These are phyloP conservation scores for Papilio polytes DNA, from an alignment of 1,140 invertebrate species.

Conservation along the genomic window DNA sequence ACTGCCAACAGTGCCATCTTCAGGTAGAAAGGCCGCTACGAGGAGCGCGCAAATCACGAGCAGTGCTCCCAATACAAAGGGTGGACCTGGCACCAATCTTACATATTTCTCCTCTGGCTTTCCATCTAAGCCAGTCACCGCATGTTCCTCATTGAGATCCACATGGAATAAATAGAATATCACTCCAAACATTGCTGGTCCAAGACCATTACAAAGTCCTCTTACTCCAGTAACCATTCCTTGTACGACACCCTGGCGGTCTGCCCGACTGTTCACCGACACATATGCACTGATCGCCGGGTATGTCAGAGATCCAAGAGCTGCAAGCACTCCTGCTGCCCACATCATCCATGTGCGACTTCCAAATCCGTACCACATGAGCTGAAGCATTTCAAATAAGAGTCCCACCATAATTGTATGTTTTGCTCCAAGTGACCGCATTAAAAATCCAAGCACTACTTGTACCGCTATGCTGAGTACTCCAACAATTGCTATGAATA, in stretches of 20 bases:
- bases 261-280: conserved; percentile 97
- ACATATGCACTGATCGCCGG: conserved; percentile 99
- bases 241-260: conserved; percentile 99
- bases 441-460: conserved; percentile 94
- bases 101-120: conserved; percentile 72
- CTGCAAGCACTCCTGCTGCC: conserved; percentile 97
- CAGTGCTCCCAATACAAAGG: conserved; percentile 99
- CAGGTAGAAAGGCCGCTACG: conserved; percentile 96
- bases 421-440: conserved; percentile 94
- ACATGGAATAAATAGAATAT: conserved; percentile 99
- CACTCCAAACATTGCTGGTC: conserved; percentile 98
- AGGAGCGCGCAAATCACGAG: conserved; percentile 97
- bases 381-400: conserved; percentile 97
- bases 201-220: conserved; percentile 96
- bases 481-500: conserved; percentile 99
- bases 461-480: conserved; percentile 98
- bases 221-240: conserved; percentile 99
- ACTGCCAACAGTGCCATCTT: conserved; percentile 84
- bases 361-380: conserved; percentile 98
- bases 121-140: conserved; percentile 60
- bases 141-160: conserved; percentile 93
- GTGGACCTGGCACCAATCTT: conserved; percentile 97
- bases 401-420: conserved; percentile 98
- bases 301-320: conserved; percentile 97
- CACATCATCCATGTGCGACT: conserved; percentile 96